Conservation (phyloP, 2,888 invertebrate genomes). For the Calliphora vomitoria region DNA sequence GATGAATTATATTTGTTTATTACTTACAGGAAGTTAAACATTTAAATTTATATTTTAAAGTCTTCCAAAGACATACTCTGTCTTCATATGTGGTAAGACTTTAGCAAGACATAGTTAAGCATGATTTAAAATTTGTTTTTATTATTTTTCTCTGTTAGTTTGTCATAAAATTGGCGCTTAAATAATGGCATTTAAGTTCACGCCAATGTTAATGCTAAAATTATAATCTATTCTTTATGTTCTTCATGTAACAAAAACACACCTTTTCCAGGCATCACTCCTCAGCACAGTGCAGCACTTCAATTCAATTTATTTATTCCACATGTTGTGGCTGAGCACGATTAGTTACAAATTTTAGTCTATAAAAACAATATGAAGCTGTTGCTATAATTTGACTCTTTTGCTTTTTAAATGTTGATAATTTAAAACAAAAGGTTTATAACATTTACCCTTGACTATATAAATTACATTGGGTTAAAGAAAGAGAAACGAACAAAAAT, state of each 20-base stretch:
- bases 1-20: neutral
- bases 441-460: conserved; percentile 28
- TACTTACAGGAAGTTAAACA: conserved; percentile 50
- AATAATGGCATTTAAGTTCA: conserved; percentile 65
- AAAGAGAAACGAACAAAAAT: too few relatives aligned
- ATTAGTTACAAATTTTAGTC: conserved; percentile 8
- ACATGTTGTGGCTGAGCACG: neutral
- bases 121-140: neutral
- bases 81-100: neutral
- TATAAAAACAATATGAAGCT: neutral
- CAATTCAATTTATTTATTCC: conserved; percentile 32
- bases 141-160: conserved; percentile 17
- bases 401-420: conserved; percentile 1
- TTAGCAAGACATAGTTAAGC: neutral
- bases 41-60: conserved; percentile 34
- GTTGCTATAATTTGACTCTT: neutral
- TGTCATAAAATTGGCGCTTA: conserved; percentile 61
- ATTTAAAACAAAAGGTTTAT: conserved; percentile 40
- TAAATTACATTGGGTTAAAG: conserved; percentile 3
- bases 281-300: neutral
- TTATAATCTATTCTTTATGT: conserved; percentile 22
- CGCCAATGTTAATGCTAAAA: conserved; percentile 34
- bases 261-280: conserved; percentile 42
- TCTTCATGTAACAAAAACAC: conserved; percentile 34
- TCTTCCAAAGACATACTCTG: neutral